These are phyloP conservation scores for Percopsis transmontana DNA, from an alignment of 2,113 vertebrate species.

Conservation along the genomic window DNA sequence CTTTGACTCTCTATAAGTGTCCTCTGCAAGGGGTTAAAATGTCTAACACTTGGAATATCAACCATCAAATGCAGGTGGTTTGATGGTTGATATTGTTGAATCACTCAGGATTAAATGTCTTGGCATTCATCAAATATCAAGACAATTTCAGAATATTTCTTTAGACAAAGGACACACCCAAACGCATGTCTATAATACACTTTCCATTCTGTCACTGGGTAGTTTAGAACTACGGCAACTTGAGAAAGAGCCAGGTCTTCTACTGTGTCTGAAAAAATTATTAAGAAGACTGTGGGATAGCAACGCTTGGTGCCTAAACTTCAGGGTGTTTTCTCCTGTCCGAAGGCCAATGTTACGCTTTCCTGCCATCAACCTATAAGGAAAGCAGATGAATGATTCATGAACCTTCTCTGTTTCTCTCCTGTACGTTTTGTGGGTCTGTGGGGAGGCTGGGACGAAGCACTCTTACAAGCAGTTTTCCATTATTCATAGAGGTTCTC, in stretches of 20 bases:
- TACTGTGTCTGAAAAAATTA: background rate
- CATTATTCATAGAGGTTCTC: conserved; percentile 72
- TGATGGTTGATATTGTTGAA: conserved; percentile 25
- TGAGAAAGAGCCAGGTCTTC: conserved; percentile 12
- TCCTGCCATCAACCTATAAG: conserved; percentile 48
- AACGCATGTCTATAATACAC: conserved; percentile 7
- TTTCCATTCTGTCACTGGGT: background rate
- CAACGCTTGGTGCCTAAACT: conserved; percentile 23
- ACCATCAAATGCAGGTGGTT: no score
- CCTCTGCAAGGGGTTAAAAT: conserved; percentile 6
- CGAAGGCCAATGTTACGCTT: conserved; percentile 14
- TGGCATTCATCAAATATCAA: conserved; percentile 4
- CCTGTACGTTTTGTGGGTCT: conserved; percentile 41
- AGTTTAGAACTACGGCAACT: background rate
- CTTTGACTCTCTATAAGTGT: conserved; percentile 27
- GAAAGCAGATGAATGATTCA: conserved; percentile 70
- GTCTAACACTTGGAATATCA: background rate
- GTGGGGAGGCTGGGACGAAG: conserved; percentile 46
- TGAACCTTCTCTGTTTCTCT: conserved; percentile 48
- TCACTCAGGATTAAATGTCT: background rate
- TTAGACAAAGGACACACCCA: conserved; percentile 3
- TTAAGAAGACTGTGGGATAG: conserved; percentile 31
- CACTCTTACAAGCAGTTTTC: conserved; percentile 61
- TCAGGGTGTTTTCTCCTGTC: conserved; percentile 28
- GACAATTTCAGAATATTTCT: background rate